Evolutionary conservation across 2,797 vertebrate genomes (phyloP).

Genomic region (Necrosyrtes monachus): DNA sequence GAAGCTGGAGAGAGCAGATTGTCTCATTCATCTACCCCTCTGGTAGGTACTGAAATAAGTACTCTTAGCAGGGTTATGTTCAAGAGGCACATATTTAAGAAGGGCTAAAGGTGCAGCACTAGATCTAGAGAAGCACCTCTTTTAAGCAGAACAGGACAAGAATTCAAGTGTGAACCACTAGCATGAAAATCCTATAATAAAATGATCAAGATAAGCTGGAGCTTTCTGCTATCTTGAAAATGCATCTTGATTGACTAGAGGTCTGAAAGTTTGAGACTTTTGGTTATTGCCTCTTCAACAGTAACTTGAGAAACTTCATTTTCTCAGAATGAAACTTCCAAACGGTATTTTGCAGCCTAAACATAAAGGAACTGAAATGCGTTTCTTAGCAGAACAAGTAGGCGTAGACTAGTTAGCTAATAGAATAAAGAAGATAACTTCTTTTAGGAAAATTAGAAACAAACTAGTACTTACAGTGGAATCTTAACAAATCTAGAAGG

Average conservation of each 20-base stretch:
- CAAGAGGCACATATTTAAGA: not conserved
- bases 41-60: not conserved
- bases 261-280: not conserved
- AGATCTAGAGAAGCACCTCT: not conserved
- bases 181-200: not conserved
- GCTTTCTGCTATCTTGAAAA: not conserved
- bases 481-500: conserved; percentile 21
- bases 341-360: not conserved
- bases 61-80: not conserved
- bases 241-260: not conserved
- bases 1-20: not conserved
- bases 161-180: not conserved
- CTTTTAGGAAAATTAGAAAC: conserved; percentile 48
- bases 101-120: not conserved
- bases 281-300: not conserved
- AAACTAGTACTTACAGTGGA: conserved; percentile 26
- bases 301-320: not conserved
- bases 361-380: not conserved
- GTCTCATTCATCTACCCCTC: not conserved
- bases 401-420: not conserved
- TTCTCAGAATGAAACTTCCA: not conserved
- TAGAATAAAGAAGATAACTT: conserved; percentile 2
- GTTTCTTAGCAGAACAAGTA: not conserved
- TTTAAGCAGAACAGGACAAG: not conserved
- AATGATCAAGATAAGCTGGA: not conserved